A percentile compares a stretch with the other conserved stretches of the same genome.
Evolutionary conservation across 2,888 invertebrate genomes (phyloP).

Genomic region (Oligia fasciuncula): DNA sequence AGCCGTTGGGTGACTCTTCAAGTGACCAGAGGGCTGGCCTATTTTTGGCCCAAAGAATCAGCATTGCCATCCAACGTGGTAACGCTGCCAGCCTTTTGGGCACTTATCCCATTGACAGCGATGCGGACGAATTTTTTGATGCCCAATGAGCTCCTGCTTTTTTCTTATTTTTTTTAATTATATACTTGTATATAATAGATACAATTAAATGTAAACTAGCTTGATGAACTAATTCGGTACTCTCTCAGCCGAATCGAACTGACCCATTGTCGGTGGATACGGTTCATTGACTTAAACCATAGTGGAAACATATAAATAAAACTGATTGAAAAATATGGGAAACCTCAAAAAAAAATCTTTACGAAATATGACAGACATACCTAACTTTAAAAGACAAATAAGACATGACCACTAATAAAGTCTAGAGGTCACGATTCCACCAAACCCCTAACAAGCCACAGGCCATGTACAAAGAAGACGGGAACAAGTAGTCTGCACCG

Average conservation of each 20-base stretch:
- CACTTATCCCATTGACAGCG: too few species aligned
- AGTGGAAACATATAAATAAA: not conserved
- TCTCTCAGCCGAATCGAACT: not conserved
- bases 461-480: conserved; percentile 60
- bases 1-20: too few species aligned
- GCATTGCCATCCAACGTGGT: too few species aligned
- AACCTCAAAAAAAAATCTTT: not conserved
- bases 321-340: not conserved
- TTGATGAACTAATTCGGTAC: not conserved
- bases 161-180: too few species aligned
- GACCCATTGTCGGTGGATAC: too few species aligned
- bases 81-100: too few species aligned
- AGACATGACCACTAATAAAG: conserved; percentile 17
- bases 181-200: too few species aligned
- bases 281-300: not conserved
- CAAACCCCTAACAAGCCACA: conserved; percentile 49
- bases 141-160: too few species aligned
- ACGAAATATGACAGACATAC: not conserved
- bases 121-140: too few species aligned
- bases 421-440: conserved; percentile 38
- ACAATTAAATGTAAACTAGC: not conserved
- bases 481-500: conserved; percentile 59
- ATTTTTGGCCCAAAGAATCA: too few species aligned
- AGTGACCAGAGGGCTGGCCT: too few species aligned
- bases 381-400: not conserved